Evolutionary conservation across 2,888 invertebrate genomes (phyloP).

Genomic region (Thymelicus lineola): DNA sequence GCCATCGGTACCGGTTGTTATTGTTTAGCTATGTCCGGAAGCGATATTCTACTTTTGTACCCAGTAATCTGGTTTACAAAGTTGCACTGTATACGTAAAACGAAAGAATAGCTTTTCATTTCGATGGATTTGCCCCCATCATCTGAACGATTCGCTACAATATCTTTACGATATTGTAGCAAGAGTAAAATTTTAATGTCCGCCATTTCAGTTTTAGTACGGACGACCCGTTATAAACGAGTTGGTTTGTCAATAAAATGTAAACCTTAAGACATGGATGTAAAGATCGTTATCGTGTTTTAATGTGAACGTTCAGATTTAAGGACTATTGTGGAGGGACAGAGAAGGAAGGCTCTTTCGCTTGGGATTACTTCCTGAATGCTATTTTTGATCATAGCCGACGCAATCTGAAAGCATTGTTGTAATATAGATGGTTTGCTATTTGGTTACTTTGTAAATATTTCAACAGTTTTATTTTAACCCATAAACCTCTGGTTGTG

Average conservation of each 20-base stretch:
- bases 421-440: conserved; percentile 18
- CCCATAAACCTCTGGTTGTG: too few species aligned
- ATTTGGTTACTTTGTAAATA: too few species aligned
- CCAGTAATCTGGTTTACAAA: background rate
- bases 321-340: conserved; percentile 29
- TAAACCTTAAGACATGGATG: conserved; percentile 19
- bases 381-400: conserved; percentile 16
- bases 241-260: conserved; percentile 5
- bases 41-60: too few species aligned
- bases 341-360: conserved; percentile 51
- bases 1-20: too few species aligned
- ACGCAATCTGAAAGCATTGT: conserved; percentile 25
- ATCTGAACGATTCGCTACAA: conserved; percentile 9
- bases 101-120: background rate
- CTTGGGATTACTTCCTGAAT: conserved; percentile 48
- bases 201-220: conserved; percentile 32
- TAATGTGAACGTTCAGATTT: conserved; percentile 4
- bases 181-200: conserved; percentile 20
- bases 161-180: conserved; percentile 9
- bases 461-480: too few species aligned
- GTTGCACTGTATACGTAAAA: background rate
- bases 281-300: conserved; percentile 16
- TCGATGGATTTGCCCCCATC: conserved; percentile 7
- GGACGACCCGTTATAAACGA: conserved; percentile 13
- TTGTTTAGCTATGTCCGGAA: too few species aligned